Evolutionary conservation across 2,888 invertebrate genomes (phyloP).

Genomic region (Lacanobia oleracea): DNA sequence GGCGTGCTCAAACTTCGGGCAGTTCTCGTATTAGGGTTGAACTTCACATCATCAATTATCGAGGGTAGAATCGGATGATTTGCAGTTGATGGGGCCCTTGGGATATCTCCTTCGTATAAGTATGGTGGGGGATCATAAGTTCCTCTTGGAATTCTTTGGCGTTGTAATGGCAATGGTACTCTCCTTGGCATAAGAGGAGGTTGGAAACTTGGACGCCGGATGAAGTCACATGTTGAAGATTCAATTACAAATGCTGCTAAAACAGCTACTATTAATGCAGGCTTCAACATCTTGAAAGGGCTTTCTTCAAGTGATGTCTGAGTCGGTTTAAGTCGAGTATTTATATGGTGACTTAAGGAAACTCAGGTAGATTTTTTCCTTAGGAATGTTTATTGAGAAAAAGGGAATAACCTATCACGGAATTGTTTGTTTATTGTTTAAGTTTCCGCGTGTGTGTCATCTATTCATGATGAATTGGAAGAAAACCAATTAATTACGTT

Average conservation of each 20-base stretch:
- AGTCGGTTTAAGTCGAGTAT: background rate
- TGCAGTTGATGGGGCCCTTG: slow-evolving; percentile 12
- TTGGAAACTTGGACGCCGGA: background rate
- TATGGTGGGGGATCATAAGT: slow-evolving; percentile 36
- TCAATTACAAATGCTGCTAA: slow-evolving; percentile 35
- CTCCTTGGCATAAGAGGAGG: slow-evolving; percentile 16
- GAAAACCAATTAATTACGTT: background rate
- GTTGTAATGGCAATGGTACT: background rate
- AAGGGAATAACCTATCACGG: slow-evolving; percentile 5
- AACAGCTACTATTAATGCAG: slow-evolving; percentile 16
- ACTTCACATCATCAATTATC: slow-evolving; percentile 29
- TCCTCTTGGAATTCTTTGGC: slow-evolving; percentile 20
- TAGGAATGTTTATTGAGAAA: background rate
- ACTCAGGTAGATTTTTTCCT: background rate
- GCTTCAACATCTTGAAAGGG: slow-evolving; percentile 41
- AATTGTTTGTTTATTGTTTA: background rate
- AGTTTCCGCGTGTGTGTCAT: background rate
- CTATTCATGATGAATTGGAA: background rate
- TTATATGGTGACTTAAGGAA: slow-evolving; percentile 45
- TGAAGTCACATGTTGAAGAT: slow-evolving; percentile 20
- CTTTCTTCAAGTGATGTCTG: slow-evolving; percentile 8
- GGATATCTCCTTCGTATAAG: slow-evolving; percentile 29
- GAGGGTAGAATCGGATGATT: slow-evolving; percentile 32
- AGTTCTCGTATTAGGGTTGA: slow-evolving; percentile 36
- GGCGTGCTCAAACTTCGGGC: slow-evolving; percentile 42